Evolutionary conservation across 2,113 vertebrate genomes (phyloP).

Genomic region (Manacus vitellinus): DNA sequence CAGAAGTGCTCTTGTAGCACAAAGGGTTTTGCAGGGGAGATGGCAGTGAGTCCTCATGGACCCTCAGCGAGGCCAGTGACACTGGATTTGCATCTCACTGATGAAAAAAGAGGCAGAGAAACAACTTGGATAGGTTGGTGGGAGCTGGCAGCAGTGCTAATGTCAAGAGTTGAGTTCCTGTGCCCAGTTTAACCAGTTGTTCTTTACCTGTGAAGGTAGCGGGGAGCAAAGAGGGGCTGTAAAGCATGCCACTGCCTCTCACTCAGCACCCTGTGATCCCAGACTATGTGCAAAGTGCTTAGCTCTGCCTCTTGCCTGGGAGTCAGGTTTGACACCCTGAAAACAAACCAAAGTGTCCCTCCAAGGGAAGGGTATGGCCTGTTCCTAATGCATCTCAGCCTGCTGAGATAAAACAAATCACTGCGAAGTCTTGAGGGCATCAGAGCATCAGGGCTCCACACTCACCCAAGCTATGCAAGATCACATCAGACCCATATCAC

Average conservation of each 20-base stretch:
- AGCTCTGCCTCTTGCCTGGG: neutral
- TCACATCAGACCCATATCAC: neutral
- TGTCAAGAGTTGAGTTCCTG: neutral
- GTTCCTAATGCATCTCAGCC: neutral
- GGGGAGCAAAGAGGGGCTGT: neutral
- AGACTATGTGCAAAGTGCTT: neutral
- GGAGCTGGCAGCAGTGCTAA: neutral
- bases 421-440: rapidly evolving
- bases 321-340: neutral
- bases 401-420: neutral
- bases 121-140: neutral
- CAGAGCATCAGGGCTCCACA: neutral
- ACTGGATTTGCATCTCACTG: neutral
- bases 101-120: neutral
- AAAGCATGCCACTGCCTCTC: neutral
- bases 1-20: neutral
- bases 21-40: neutral
- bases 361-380: neutral
- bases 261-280: neutral
- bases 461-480: neutral
- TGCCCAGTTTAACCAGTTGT: neutral
- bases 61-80: rapidly evolving
- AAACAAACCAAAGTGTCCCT: neutral
- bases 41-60: rapidly evolving
- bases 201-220: rapidly evolving